Percentiles rank a stretch among this genome's conserved stretches.
Evolutionary conservation across 2,113 vertebrate genomes (phyloP).

Genomic region (Menura novaehollandiae): DNA sequence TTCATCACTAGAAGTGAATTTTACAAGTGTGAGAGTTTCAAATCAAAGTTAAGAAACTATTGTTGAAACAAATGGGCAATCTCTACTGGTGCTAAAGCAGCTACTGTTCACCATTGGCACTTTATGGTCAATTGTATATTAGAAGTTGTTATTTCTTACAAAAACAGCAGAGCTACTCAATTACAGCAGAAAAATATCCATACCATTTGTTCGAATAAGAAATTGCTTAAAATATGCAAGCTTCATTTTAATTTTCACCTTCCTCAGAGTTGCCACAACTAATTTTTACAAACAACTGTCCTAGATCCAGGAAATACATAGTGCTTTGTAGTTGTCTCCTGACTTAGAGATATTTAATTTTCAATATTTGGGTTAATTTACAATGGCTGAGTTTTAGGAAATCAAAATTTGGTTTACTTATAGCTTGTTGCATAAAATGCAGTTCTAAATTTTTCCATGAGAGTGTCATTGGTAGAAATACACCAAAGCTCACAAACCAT

Average conservation of each 20-base stretch:
- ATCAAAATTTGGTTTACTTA: too few relatives aligned
- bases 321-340: background rate
- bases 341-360: background rate
- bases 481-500: background rate
- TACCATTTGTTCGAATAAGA: background rate
- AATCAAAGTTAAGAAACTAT: background rate
- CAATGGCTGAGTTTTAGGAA: background rate
- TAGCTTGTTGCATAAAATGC: too few relatives aligned
- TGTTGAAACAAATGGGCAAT: background rate
- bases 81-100: background rate
- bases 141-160: background rate
- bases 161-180: background rate
- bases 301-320: background rate
- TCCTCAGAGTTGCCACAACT: background rate
- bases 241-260: background rate
- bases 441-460: background rate
- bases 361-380: background rate
- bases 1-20: background rate
- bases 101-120: background rate
- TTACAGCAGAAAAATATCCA: background rate
- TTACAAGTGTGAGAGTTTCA: background rate
- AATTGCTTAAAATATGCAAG: background rate
- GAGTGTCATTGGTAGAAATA: background rate
- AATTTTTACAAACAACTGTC: background rate
- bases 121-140: background rate